Evolutionary conservation across 2,797 vertebrate genomes (phyloP).

Genomic region (Peromyscus eremicus): DNA sequence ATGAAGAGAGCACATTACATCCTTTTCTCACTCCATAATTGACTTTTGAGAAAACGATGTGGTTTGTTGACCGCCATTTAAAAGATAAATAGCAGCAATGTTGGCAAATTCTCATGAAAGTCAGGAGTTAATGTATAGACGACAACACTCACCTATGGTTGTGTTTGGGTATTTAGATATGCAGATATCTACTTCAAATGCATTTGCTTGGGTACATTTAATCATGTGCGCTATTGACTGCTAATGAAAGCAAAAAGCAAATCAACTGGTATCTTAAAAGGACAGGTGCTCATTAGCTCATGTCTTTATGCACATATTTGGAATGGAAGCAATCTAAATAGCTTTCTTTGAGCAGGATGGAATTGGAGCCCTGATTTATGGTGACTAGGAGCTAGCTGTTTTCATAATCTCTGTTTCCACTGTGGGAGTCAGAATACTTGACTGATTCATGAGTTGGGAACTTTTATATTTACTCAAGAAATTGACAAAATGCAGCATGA

Average conservation of each 20-base stretch:
- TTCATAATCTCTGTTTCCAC: conserved; percentile 21
- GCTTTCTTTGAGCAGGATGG: neutral
- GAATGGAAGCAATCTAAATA: conserved; percentile 31
- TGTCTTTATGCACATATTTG: conserved; percentile 10
- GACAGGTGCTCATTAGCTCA: neutral
- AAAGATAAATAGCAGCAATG: neutral
- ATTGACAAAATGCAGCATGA: conserved; percentile 44
- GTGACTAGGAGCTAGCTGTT: neutral
- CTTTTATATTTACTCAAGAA: conserved; percentile 64
- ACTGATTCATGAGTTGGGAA: conserved; percentile 47
- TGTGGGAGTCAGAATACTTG: neutral
- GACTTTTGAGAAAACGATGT: neutral
- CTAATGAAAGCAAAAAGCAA: conserved; percentile 27
- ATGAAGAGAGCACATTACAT: neutral
- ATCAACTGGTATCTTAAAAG: conserved; percentile 19
- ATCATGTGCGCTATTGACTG: neutral
- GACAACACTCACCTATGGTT: neutral
- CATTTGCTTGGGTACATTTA: conserved; percentile 11
- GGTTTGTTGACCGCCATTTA: neutral
- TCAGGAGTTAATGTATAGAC: neutral
- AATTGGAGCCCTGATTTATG: conserved; percentile 34
- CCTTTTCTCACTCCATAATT: neutral
- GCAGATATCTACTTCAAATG: neutral
- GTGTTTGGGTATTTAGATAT: neutral
- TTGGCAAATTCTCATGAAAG: neutral